Evolutionary conservation across 2,797 vertebrate species (phyloP), one percentile per base, ranked within the genome.

Genomic region (Aulostomus chinensis): DNA sequence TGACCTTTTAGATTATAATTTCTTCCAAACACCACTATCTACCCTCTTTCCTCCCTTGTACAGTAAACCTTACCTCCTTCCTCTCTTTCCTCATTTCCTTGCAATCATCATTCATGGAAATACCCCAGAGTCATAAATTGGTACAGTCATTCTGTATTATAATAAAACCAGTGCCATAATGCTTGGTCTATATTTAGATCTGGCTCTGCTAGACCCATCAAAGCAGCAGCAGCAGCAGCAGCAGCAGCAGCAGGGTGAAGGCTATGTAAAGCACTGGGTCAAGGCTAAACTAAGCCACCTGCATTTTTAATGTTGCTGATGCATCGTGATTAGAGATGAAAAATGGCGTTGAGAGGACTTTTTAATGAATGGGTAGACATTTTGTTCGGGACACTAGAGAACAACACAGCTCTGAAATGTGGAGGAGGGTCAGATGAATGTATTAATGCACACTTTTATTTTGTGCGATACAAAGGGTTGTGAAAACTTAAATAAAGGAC

Each of bases 161-260:
- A 47, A 50, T 55, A 50, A 57, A 11, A 69, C 47, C 38, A 15
- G 20, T 0, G 2, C 36, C 30, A 63, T 77, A 71, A 74, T 74
- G 51, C 18, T 47, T 31, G 21, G 8, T 39, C 53, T 77, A 68
- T 64, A 43, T 84, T 68, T 75, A 75, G 59, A 42, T 39, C 18
- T 9, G 7, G 29, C 36, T 48, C 9, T 39, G 41, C 54, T 13
- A 24, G 33, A 47, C 17, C 67, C 17, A 57, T 55, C 14, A 18
- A 59, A 78, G n/a, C n/a, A n/a, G n/a, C n/a, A n/a, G n/a, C n/a
- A n/a, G n/a, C n/a, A n/a, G n/a, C n/a, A n/a, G n/a, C n/a, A n/a
- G 6, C 20, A 39, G 37, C 37, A 17, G 40, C 33, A 42, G 35
- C 0, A 4, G 32, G 39, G 31, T 64, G 47, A 67, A 51, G 48